phyloP scores from a whole-genome alignment of 2,797 vertebrate species.

The Columba guinea region DNA sequence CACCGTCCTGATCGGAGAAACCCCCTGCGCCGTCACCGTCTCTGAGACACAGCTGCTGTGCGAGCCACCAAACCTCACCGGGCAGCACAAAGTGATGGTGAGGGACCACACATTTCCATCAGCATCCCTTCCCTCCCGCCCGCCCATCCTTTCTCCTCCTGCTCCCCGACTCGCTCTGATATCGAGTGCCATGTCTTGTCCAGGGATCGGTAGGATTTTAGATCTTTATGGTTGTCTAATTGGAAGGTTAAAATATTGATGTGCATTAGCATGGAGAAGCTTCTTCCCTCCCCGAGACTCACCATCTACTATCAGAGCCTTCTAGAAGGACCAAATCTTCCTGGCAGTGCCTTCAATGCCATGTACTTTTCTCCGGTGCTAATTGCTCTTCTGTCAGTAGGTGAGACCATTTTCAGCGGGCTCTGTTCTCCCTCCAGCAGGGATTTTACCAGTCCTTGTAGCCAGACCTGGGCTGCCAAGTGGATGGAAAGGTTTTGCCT shows the following conservation, averaged over 20 bases:
- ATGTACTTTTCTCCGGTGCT: neutral
- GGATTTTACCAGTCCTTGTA: neutral
- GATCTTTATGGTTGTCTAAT: neutral
- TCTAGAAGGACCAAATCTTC: neutral
- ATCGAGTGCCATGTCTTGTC: neutral
- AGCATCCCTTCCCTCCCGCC: neutral
- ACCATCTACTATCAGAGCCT: neutral
- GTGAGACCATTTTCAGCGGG: neutral
- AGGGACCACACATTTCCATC: neutral
- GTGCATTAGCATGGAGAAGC: neutral
- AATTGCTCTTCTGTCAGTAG: neutral
- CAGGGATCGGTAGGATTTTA: neutral
- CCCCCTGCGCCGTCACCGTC: slow-evolving; percentile 91
- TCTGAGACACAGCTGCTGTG: slow-evolving; percentile 97
- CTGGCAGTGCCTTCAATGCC: neutral
- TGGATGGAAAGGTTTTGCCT: neutral
- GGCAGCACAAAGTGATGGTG: slow-evolving; percentile 93
- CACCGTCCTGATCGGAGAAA: slow-evolving; percentile 94
- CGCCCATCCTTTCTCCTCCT: neutral
- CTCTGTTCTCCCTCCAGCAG: neutral
- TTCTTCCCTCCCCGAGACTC: neutral
- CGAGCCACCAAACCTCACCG: slow-evolving; percentile 93
- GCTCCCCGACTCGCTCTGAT: neutral
- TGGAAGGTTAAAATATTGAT: neutral
- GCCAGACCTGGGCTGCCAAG: neutral